Conservation (phyloP, 2,888 invertebrate genomes). For the Leptopilina myrica region DNA sequence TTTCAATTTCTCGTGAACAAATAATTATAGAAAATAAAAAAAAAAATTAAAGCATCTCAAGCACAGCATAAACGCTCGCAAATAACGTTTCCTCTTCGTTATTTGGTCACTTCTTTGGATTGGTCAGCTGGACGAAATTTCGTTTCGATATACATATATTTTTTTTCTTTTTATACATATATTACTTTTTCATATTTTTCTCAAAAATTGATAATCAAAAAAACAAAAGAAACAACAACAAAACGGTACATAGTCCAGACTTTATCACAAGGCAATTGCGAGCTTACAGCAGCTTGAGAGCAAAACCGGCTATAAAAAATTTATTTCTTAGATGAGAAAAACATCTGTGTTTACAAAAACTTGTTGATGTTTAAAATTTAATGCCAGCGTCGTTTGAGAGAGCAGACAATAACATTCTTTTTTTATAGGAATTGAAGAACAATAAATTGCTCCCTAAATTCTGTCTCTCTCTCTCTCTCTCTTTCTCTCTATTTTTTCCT, state of each 20-base stretch:
- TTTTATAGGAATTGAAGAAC: constrained; percentile 53
- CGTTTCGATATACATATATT: constrained; percentile 51
- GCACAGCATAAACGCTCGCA: constrained; percentile 70
- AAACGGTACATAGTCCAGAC: constrained; percentile 71
- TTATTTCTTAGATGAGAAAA: constrained; percentile 27
- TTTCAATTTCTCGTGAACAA: constrained; percentile 50
- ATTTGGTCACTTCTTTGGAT: constrained; percentile 77
- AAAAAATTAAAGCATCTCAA: constrained; percentile 62
- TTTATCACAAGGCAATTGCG: constrained; percentile 75
- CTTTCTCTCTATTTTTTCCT: no score
- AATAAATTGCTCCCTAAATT: constrained; percentile 50
- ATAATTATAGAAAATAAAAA: constrained; percentile 1
- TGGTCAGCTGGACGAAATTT: constrained; percentile 75
- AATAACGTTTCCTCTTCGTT: constrained; percentile 70
- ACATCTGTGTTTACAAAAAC: constrained; percentile 35
- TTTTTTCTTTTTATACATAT: constrained; percentile 55
- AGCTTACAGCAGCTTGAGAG: constrained; percentile 70
- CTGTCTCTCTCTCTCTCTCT: no score
- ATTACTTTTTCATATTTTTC: constrained; percentile 50
- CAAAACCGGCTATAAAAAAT: constrained; percentile 43
- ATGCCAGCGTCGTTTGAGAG: constrained; percentile 28
- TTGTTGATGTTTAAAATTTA: constrained; percentile 38
- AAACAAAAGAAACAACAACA: constrained; percentile 50
- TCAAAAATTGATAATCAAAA: constrained; percentile 36
- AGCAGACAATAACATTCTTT: constrained; percentile 51